These are phyloP conservation scores for Oreortyx pictus DNA, from an alignment of 2,797 vertebrate species.

Conservation along the genomic window DNA sequence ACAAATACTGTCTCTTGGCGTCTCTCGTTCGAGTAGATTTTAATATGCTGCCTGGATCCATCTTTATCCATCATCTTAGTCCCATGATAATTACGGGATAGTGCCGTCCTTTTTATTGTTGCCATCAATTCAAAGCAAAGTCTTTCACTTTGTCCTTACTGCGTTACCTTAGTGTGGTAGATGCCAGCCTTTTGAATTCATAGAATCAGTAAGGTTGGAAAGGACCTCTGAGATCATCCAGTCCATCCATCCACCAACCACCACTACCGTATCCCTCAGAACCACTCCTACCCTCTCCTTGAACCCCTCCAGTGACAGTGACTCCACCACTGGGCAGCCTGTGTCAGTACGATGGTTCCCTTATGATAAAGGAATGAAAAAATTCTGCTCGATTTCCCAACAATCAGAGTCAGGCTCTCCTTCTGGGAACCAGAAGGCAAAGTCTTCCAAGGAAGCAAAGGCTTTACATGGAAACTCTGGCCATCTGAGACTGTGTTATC, in stretches of 20 bases:
- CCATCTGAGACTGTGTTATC: not conserved
- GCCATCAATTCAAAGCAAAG: not conserved
- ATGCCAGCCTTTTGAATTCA: not conserved
- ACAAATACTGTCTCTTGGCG: slow-evolving; percentile 49
- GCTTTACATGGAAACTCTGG: not conserved
- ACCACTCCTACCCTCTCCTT: no score
- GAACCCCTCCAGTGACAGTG: no score
- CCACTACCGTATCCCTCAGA: no score
- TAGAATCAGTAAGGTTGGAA: no score
- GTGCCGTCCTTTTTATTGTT: not conserved
- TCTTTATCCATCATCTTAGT: slow-evolving; percentile 7
- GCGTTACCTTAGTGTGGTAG: not conserved
- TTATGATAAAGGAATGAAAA: not conserved
- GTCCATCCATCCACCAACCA: no score
- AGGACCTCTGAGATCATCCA: no score
- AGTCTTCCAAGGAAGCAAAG: not conserved
- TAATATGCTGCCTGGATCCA: not conserved
- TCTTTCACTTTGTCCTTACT: not conserved
- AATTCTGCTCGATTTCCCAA: not conserved
- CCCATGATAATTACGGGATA: not conserved
- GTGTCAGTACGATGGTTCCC: not conserved
- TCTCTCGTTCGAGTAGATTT: not conserved
- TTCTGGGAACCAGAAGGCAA: not conserved
- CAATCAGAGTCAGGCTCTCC: not conserved
- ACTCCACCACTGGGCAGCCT: no score